phyloP scores from a whole-genome alignment of 2,113 vertebrate genomes.

The Ceratotherium simum region DNA sequence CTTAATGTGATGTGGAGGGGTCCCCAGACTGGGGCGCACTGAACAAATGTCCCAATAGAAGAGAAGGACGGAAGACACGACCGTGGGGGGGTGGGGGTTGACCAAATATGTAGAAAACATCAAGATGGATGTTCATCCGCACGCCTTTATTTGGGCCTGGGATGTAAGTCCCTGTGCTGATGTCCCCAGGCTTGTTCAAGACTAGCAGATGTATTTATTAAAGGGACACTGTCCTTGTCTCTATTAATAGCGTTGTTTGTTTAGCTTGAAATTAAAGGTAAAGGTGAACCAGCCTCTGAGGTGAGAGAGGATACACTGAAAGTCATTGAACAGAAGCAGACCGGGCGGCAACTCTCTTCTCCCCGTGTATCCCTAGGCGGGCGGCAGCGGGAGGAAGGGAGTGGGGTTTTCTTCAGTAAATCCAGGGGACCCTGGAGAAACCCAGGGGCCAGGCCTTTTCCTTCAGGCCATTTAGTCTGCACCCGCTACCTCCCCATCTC shows the following conservation, averaged over 20 bases:
- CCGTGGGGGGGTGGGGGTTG: neutral
- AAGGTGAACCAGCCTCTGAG: neutral
- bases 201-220: neutral
- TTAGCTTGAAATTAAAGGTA: neutral
- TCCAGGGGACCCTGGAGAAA: neutral
- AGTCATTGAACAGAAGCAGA: neutral
- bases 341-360: rapidly evolving
- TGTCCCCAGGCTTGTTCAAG: rapidly evolving
- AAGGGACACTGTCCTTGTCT: rapidly evolving
- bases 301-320: neutral
- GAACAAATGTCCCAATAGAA: no score
- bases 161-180: rapidly evolving
- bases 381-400: no score
- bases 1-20: neutral
- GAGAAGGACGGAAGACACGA: neutral
- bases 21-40: neutral
- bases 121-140: rapidly evolving
- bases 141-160: neutral
- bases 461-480: neutral
- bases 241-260: neutral
- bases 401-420: neutral
- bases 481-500: neutral
- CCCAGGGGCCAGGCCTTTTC: neutral
- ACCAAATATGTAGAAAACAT: rapidly evolving
- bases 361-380: rapidly evolving